Conservation (phyloP, 2,113 vertebrate genomes). For the Thermophis baileyi region DNA sequence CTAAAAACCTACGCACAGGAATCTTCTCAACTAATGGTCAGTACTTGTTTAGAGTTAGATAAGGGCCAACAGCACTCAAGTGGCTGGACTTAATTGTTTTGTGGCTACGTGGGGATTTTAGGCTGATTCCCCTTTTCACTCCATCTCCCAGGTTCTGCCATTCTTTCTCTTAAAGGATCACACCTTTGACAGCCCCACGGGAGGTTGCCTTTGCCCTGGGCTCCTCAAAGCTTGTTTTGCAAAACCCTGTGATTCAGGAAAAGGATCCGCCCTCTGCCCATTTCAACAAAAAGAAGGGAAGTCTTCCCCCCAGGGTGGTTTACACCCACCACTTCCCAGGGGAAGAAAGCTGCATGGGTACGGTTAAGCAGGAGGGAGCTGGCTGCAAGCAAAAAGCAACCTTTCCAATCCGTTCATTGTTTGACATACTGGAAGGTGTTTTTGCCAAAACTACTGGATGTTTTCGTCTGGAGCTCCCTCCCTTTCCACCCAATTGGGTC, state of each 20-base stretch:
- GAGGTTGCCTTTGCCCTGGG: neutral
- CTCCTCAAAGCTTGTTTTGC: neutral
- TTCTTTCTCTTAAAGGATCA: neutral
- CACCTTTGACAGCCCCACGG: too few species aligned
- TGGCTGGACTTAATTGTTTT: neutral
- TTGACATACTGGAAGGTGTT: neutral
- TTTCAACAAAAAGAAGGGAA: neutral
- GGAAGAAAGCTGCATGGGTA: too few species aligned
- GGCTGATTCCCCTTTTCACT: neutral
- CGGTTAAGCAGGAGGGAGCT: too few species aligned
- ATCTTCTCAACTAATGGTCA: too few species aligned
- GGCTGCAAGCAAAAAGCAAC: neutral
- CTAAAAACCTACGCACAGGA: too few species aligned
- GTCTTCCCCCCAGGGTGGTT: too few species aligned
- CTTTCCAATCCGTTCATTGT: neutral
- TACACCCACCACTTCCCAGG: neutral
- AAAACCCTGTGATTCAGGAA: neutral
- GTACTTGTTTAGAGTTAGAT: too few species aligned
- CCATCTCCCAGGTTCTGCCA: neutral
- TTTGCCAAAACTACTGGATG: neutral
- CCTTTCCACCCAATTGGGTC: slow-evolving; percentile 1
- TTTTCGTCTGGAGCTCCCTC: slow-evolving; percentile 1
- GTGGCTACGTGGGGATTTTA: neutral
- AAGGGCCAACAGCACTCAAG: neutral
- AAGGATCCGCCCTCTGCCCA: neutral